A percentile compares a stretch with the other conserved stretches of the same genome.
Evolutionary conservation across 2,797 vertebrate genomes (phyloP).

Genomic region (Chaetodon trifasciatus): DNA sequence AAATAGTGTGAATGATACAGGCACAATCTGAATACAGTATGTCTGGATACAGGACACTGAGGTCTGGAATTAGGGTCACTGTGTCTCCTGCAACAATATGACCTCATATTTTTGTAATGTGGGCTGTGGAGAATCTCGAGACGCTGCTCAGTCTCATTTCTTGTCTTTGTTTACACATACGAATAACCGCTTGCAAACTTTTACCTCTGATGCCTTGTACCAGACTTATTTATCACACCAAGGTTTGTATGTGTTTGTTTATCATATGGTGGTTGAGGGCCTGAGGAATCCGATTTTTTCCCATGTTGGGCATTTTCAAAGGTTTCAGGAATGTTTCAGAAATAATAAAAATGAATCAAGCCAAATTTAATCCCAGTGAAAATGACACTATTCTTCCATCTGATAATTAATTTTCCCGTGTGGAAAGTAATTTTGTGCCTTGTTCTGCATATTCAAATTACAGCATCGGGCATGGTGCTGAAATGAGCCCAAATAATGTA

Average conservation of each 20-base stretch:
- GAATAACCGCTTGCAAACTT: neutral
- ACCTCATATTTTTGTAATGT: conserved; percentile 30
- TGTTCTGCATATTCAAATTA: neutral
- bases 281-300: neutral
- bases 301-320: neutral
- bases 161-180: neutral
- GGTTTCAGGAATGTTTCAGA: neutral
- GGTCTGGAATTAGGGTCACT: conserved; percentile 19
- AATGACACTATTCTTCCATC: neutral
- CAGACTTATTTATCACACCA: neutral
- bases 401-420: neutral
- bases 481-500: neutral
- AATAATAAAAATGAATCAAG: neutral
- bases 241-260: neutral
- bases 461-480: neutral
- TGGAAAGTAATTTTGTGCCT: neutral
- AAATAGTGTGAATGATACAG: neutral
- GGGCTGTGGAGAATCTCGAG: conserved; percentile 10
- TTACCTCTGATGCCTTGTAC: neutral
- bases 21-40: neutral
- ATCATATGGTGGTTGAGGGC: neutral
- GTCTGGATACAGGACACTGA: conserved; percentile 3
- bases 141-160: conserved; percentile 9
- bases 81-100: neutral
- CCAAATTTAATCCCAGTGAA: neutral